Base-by-base conservation (phyloP, 2,888 invertebrate species). In the Platycheirus albimanus region DNA sequence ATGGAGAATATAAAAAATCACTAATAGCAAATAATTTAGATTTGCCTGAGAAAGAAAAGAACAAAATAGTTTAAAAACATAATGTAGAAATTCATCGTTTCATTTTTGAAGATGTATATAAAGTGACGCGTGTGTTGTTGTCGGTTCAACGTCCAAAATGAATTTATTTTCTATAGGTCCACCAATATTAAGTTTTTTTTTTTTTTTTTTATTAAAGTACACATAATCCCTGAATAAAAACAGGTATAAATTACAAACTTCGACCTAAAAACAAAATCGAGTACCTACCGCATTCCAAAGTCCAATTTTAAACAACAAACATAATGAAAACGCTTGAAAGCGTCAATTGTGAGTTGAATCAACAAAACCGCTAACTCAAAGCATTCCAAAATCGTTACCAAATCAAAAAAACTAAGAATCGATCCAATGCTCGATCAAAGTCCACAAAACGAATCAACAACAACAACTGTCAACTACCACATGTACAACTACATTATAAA, bases 1-100 rank as follows among this genome's bases (percentile, higher is more conserved):
- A 38, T 36, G 54, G 56, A 56, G 13, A 47, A 45, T 20, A 24
- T 6, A n/a, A n/a, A n/a, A n/a, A n/a, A n/a, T n/a, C n/a, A n/a
- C n/a, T n/a, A n/a, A n/a, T n/a, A n/a, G n/a, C n/a, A n/a, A n/a
- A n/a, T n/a, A n/a, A n/a, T n/a, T n/a, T n/a, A n/a, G n/a, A n/a
- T n/a, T n/a, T n/a, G n/a, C n/a, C n/a, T n/a, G n/a, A n/a, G n/a
- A n/a, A n/a, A n/a, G n/a, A n/a, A n/a, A n/a, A n/a, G n/a, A n/a
- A n/a, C n/a, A n/a, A n/a, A n/a, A n/a, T n/a, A n/a, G n/a, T n/a
- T n/a, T n/a, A n/a, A n/a, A n/a, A n/a, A n/a, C n/a, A n/a, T n/a
- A n/a, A n/a, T n/a, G n/a, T n/a, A n/a, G n/a, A n/a, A n/a, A n/a
- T n/a, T n/a, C n/a, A n/a, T n/a, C n/a, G n/a, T n/a, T n/a, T n/a